A percentile compares a stretch with the other conserved stretches of the same genome.
These are phyloP conservation scores for Oophaga sylvatica DNA, from an alignment of 2,797 vertebrate genomes.

Conservation along the genomic window DNA sequence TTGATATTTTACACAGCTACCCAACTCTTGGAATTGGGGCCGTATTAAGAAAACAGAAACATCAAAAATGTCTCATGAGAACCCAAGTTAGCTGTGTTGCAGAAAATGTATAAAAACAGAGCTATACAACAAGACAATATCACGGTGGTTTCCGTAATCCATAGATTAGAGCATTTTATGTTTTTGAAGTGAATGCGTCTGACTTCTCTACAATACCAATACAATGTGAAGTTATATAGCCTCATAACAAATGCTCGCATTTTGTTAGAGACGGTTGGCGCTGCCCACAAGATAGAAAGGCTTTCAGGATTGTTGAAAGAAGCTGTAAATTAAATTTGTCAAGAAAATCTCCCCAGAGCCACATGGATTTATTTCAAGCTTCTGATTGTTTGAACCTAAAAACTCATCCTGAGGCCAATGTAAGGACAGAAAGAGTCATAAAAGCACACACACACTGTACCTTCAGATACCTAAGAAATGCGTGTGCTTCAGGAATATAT, in stretches of 20 bases:
- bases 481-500: not conserved
- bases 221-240: conserved; percentile 34
- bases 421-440: conserved; percentile 32
- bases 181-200: conserved; percentile 24
- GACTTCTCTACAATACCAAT: conserved; percentile 22
- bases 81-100: not conserved
- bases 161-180: conserved; percentile 25
- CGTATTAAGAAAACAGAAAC: not conserved
- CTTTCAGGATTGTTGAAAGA: conserved; percentile 51
- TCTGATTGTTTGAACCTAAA: conserved; percentile 36
- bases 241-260: conserved; percentile 16
- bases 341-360: conserved; percentile 49
- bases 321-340: conserved; percentile 52
- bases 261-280: conserved; percentile 16
- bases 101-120: not conserved
- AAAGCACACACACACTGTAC: not conserved
- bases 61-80: not conserved
- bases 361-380: conserved; percentile 41
- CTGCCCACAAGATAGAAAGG: conserved; percentile 44
- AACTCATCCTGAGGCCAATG: conserved; percentile 15
- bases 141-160: not conserved
- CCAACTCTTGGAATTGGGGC: no score
- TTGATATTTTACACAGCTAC: no score
- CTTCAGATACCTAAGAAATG: not conserved
- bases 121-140: not conserved